phyloP scores from a whole-genome alignment of 2,113 vertebrate species.

The Stigmatopora nigra region DNA sequence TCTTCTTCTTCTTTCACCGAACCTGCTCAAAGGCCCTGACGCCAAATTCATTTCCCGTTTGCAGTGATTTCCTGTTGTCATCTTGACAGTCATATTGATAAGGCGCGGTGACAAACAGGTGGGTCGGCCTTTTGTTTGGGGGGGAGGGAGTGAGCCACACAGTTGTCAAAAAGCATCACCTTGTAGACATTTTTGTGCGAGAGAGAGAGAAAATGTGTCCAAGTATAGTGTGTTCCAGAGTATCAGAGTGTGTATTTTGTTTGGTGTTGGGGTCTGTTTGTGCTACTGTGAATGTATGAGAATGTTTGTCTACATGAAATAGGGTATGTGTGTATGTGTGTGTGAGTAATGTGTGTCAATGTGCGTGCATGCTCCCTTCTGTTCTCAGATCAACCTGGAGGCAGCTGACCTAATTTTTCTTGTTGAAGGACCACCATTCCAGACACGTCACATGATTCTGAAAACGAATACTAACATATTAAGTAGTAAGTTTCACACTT shows the following conservation, averaged over 20 bases:
- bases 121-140: not conserved
- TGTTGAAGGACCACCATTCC: not conserved
- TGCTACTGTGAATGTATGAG: not conserved
- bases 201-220: no score
- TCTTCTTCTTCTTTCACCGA: not conserved
- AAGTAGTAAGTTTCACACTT: no score
- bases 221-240: no score
- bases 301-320: not conserved
- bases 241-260: no score
- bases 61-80: not conserved
- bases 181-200: not conserved
- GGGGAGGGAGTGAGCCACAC: not conserved
- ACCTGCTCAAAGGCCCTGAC: not conserved
- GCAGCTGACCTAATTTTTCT: conserved; percentile 1
- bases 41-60: not conserved
- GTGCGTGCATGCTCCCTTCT: not conserved
- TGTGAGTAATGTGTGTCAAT: not conserved
- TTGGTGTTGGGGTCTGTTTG: not conserved
- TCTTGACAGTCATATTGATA: not conserved
- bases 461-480: not conserved
- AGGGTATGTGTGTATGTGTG: not conserved
- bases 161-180: not conserved
- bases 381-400: not conserved
- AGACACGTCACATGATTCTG: not conserved
- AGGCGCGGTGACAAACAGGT: not conserved